These are phyloP conservation scores for Chelonia mydas DNA, from an alignment of 2,797 vertebrate species.

Conservation along the genomic window DNA sequence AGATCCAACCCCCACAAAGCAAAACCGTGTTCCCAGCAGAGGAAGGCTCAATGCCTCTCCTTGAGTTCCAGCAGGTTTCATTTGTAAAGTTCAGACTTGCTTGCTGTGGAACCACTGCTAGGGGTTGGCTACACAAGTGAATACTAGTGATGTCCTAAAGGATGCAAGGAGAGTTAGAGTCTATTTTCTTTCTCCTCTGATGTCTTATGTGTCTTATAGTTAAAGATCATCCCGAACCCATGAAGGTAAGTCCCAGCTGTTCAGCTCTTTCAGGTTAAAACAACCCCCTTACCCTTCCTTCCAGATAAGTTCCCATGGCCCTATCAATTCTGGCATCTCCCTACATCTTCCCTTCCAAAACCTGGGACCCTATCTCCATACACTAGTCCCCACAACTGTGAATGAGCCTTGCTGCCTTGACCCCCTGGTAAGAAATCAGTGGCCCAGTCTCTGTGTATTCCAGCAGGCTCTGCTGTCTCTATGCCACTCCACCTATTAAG, in stretches of 20 bases:
- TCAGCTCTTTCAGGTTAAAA: background rate
- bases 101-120: background rate
- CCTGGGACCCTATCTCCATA: background rate
- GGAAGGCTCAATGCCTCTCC: background rate
- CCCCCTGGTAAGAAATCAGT: background rate
- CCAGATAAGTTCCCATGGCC: background rate
- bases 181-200: background rate
- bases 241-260: background rate
- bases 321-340: background rate
- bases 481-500: background rate
- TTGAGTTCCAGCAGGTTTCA: background rate
- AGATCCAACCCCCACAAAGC: background rate
- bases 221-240: background rate
- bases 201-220: background rate
- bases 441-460: background rate
- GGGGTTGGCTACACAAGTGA: background rate
- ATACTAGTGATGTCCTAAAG: background rate
- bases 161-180: background rate
- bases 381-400: background rate
- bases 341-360: background rate
- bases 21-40: background rate
- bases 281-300: background rate
- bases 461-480: background rate
- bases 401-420: background rate
- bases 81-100: background rate